These are phyloP conservation scores for Riparia riparia DNA, from an alignment of 2,113 vertebrate genomes.

Conservation along the genomic window DNA sequence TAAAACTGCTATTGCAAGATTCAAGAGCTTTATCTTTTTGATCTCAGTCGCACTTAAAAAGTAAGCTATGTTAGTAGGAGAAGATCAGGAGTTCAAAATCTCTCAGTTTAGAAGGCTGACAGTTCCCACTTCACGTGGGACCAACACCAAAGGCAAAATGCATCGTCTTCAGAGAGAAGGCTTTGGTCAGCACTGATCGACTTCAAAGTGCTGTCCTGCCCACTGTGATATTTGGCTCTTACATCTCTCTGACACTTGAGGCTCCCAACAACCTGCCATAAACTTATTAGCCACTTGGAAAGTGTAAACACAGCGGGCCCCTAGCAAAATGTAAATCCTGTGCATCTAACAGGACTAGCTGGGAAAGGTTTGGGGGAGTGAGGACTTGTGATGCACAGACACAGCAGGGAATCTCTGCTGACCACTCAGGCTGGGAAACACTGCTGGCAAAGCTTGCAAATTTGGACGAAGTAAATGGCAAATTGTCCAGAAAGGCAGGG, in stretches of 20 bases:
- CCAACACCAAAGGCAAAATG: background rate
- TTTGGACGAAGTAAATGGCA: background rate
- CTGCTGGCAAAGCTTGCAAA: background rate
- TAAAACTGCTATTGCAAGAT: background rate
- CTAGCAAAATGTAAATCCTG: background rate
- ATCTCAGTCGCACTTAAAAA: background rate
- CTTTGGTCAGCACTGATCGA: background rate
- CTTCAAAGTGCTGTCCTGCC: background rate
- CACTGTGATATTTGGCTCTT: background rate
- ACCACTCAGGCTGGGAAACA: background rate
- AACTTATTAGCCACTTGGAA: background rate
- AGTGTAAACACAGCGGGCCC: background rate
- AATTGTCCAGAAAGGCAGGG: background rate
- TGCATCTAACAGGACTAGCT: background rate
- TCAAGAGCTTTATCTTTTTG: background rate
- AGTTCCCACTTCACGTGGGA: background rate
- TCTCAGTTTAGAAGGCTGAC: background rate
- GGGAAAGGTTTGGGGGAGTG: background rate
- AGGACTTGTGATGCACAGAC: background rate
- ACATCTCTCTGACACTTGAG: background rate
- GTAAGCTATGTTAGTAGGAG: background rate
- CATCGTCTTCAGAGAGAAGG: background rate
- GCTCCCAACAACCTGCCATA: background rate
- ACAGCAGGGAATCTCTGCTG: background rate
- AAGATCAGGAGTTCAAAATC: background rate